Conservation (phyloP, 92 coral and sea anemone genomes). For the Zoanthus sociatus region DNA sequence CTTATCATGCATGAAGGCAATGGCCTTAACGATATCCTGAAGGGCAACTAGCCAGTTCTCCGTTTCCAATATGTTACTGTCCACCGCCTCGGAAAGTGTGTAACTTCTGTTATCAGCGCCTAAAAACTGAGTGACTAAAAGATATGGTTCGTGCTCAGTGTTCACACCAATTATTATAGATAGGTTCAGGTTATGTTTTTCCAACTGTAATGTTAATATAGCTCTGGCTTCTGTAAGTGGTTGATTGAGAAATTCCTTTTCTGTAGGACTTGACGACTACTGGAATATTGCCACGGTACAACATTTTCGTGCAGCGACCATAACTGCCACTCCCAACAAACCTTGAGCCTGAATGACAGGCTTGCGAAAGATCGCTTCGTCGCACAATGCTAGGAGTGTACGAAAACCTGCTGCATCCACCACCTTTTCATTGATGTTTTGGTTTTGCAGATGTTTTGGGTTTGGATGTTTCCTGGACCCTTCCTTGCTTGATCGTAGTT, state of each 20-base stretch:
- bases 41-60: not conserved
- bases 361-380: too few species aligned
- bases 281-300: slow-evolving; percentile 10
- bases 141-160: slow-evolving; percentile 23
- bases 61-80: not conserved
- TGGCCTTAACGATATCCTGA: slow-evolving; percentile 17
- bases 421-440: too few species aligned
- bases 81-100: slow-evolving; percentile 22
- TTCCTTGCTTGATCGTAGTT: too few species aligned
- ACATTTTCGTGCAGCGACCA: not conserved
- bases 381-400: too few species aligned
- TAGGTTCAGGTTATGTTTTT: slow-evolving; percentile 3
- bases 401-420: too few species aligned
- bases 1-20: slow-evolving; percentile 46
- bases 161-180: slow-evolving; percentile 53
- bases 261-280: slow-evolving; percentile 1
- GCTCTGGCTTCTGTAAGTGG: slow-evolving; percentile 1
- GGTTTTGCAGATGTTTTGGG: too few species aligned
- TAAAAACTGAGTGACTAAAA: slow-evolving; percentile 44
- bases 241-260: not conserved
- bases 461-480: too few species aligned
- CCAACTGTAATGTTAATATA: not conserved
- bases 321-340: slow-evolving; percentile 8
- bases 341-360: not conserved
- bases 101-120: slow-evolving; percentile 12